phyloP scores from a whole-genome alignment of 2,888 invertebrate genomes.

The Agrotis exclamationis region DNA sequence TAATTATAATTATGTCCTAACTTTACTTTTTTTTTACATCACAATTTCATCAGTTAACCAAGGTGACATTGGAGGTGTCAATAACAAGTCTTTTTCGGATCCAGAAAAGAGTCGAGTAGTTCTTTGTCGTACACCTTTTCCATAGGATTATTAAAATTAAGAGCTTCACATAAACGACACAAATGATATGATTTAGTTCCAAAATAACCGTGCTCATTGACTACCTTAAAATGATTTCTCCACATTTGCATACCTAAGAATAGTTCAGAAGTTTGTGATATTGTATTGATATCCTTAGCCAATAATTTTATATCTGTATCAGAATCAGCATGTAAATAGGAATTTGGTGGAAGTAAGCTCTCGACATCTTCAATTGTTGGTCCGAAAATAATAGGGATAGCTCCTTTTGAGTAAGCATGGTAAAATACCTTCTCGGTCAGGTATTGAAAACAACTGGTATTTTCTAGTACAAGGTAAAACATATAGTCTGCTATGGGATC shows the following conservation, averaged over 20 bases:
- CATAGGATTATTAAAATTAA: conserved; percentile 90
- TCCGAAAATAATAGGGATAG: conserved; percentile 93
- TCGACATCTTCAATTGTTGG: conserved; percentile 86
- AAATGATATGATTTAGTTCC: conserved; percentile 91
- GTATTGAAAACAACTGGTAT: conserved; percentile 93
- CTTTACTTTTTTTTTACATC: no score
- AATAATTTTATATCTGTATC: conserved; percentile 87
- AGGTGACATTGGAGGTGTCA: no score
- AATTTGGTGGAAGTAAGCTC: conserved; percentile 91
- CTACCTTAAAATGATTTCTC: conserved; percentile 90
- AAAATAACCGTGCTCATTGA: conserved; percentile 94
- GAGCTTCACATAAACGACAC: conserved; percentile 93
- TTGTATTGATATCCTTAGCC: conserved; percentile 87
- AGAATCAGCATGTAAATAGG: conserved; percentile 92
- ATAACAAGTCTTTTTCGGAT: conserved; percentile 47
- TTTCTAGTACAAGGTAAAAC: conserved; percentile 94
- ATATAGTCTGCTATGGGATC: conserved; percentile 90
- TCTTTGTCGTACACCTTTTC: conserved; percentile 71
- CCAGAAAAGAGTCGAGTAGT: conserved; percentile 71
- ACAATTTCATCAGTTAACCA: background rate
- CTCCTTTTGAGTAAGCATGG: conserved; percentile 92
- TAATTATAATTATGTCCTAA: no score
- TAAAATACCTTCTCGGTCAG: conserved; percentile 94
- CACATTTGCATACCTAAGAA: conserved; percentile 90
- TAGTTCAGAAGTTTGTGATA: conserved; percentile 81